Evolutionary conservation across 2,113 vertebrate species (phyloP).

Genomic region (Fregata magnificens): DNA sequence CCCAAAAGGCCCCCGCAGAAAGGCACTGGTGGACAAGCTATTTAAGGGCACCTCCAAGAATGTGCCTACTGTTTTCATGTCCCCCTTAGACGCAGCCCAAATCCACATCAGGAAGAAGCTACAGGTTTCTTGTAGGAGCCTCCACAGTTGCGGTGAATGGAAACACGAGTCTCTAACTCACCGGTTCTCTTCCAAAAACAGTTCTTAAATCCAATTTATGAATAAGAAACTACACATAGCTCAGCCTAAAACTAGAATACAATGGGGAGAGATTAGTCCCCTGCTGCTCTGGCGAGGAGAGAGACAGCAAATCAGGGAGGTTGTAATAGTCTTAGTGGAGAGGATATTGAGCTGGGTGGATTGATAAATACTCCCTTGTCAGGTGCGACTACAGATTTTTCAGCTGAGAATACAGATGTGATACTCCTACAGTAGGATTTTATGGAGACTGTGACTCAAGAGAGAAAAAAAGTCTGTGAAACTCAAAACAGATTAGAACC

Average conservation of each 20-base stretch:
- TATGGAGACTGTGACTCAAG: neutral
- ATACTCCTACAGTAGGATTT: neutral
- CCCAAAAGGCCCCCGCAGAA: neutral
- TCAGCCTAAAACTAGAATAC: neutral
- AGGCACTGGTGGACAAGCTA: neutral
- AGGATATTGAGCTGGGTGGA: neutral
- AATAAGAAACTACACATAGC: neutral
- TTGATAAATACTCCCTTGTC: neutral
- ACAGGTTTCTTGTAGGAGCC: neutral
- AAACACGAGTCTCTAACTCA: neutral
- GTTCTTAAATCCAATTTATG: neutral
- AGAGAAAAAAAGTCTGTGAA: neutral
- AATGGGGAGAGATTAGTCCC: neutral
- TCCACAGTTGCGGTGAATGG: neutral
- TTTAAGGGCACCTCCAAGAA: neutral
- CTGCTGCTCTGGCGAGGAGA: neutral
- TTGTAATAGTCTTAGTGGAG: neutral
- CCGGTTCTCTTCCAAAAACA: neutral
- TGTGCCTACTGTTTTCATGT: neutral
- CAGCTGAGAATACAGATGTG: neutral
- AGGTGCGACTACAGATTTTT: neutral
- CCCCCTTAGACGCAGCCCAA: neutral
- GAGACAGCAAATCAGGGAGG: neutral
- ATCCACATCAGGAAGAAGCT: neutral
- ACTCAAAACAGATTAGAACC: neutral